Evolutionary conservation across 1,140 invertebrate species (phyloP).

Genomic region (Pseudomyrmex concolor): DNA sequence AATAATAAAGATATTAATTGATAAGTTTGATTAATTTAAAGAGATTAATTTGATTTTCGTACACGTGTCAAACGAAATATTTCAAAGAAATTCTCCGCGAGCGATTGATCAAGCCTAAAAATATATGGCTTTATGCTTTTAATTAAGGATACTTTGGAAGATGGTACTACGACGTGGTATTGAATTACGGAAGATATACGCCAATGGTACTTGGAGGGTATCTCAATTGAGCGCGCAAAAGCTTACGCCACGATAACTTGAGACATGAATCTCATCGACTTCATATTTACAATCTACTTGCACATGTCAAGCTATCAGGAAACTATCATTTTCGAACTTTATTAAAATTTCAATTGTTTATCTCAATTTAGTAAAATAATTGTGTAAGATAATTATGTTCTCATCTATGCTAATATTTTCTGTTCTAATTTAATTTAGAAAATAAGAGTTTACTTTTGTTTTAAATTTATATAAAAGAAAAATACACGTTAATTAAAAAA

Average conservation of each 20-base stretch:
- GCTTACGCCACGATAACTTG: conserved; percentile 27
- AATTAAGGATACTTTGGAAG: conserved; percentile 56
- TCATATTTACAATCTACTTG: not conserved
- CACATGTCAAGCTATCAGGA: not conserved
- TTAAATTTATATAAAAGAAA: too few relatives aligned
- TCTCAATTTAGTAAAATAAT: not conserved
- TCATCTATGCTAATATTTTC: not conserved
- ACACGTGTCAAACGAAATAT: not conserved
- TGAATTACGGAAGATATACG: conserved; percentile 66
- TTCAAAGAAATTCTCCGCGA: not conserved
- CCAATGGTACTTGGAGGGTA: conserved; percentile 60
- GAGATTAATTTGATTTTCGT: not conserved
- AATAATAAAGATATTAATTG: not conserved
- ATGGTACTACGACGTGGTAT: conserved; percentile 50
- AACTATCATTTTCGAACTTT: not conserved
- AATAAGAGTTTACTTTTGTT: too few relatives aligned
- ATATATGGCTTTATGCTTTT: conserved; percentile 50
- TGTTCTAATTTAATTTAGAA: too few relatives aligned
- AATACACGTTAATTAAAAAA: not conserved
- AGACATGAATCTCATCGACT: conserved; percentile 7
- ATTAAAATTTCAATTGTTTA: not conserved
- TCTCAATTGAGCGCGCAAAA: conserved; percentile 53
- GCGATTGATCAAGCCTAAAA: conserved; percentile 53
- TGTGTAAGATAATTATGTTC: not conserved
- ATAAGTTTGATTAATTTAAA: too few relatives aligned